Evolutionary conservation across 2,797 vertebrate species (phyloP), one percentile per base, ranked within the genome.

Genomic region (Poeciliopsis presidionis): DNA sequence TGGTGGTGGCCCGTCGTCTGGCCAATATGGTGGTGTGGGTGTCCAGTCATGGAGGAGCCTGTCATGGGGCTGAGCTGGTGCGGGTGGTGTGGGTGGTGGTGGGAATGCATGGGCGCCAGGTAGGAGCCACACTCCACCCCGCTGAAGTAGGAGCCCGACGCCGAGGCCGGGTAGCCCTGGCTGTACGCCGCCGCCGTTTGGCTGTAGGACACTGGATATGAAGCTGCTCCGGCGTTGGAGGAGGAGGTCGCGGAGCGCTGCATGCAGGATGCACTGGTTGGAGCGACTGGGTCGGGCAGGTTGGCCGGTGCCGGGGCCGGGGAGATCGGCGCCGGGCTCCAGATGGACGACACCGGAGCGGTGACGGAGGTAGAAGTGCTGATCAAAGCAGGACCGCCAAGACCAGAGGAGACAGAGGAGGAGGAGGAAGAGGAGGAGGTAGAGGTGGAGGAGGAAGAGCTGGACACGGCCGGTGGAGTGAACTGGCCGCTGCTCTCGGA

Each of bases 401-500:
- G 90, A 7, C 81, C 87, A 25, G 89, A 85, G 63, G 89, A 77
- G 78, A 81, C 73, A 1, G 93, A 90, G 25, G 90, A 94, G 1
- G 93, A 91, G n/a, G 97, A 91, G 30, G 97, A 65, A 1, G 87
- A 96, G 0, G 96, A 95, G 0, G 96, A 96, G 67, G 97, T 97
- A 46, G 97, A 96, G 0, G 96, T 95, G 0, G 97, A 96, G 0
- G 97, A 96, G 79, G 96, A 94, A 0, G 97, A 95, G 89, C 95
- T 97, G 88, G 97, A 96, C 72, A 94, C 95, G 0, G 96, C 96
- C 0, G 98, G 97, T 0, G 98, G 98, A 0, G 98, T 98, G 94
- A 97, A 98, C 93, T 98, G 97, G 4, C 97, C 97, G 5, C 97
- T 98, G 95, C 97, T 98, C 89, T 99, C 97, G 0, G 97, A 99